Conservation (phyloP, 2,888 invertebrate genomes). For the Neocrepidodera transversa region DNA sequence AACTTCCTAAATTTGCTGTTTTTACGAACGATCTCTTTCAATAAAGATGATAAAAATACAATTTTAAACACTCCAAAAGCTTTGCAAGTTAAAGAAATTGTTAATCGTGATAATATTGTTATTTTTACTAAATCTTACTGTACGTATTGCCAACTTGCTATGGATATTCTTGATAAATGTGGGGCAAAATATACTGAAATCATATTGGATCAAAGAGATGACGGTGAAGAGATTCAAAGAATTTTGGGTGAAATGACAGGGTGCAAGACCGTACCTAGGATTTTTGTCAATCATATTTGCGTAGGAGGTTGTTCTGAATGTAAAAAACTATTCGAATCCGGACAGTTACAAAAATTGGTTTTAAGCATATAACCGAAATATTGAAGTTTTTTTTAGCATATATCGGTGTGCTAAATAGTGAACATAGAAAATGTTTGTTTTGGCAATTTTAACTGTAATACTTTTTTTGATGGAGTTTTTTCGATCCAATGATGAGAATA, state of each 20-base stretch:
- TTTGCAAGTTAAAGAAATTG: slow-evolving; percentile 5
- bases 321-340: slow-evolving; percentile 14
- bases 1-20: neutral
- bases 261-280: slow-evolving; percentile 12
- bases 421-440: neutral
- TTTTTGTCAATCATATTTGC: slow-evolving; percentile 15
- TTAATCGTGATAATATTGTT: slow-evolving; percentile 14
- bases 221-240: slow-evolving; percentile 21
- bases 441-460: neutral
- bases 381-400: no score
- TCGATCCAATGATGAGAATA: neutral
- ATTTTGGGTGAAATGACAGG: slow-evolving; percentile 20
- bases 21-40: neutral
- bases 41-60: neutral
- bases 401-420: no score
- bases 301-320: slow-evolving; percentile 20
- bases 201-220: slow-evolving; percentile 14
- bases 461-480: neutral
- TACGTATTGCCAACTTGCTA: slow-evolving; percentile 13
- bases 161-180: slow-evolving; percentile 16
- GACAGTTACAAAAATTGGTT: slow-evolving; percentile 14
- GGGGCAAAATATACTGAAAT: slow-evolving; percentile 20
- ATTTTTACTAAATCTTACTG: slow-evolving; percentile 26
- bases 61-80: neutral
- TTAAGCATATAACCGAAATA: no score